Base-by-base conservation (phyloP, 2,797 vertebrate species). In the Channa striata region DNA sequence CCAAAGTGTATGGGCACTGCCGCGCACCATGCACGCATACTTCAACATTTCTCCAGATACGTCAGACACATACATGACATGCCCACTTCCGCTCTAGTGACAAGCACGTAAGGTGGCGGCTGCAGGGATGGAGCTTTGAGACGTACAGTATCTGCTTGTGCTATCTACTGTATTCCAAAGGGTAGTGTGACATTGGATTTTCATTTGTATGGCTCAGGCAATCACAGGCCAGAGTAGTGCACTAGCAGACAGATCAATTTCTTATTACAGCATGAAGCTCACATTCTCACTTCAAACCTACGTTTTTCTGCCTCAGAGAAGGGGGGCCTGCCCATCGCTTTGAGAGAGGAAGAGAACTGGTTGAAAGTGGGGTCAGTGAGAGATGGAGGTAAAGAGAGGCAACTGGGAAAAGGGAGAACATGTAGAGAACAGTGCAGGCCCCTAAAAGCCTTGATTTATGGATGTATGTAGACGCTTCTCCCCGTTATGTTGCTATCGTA, bases 181-280 rank as follows among this genome's bases (percentile, higher is more conserved):
- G 87, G 89, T 42, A 60, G 79, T 67, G 65, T 84, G 65, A 78
- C 89, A 90, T 91, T 87, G 90, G 84, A 93, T 93, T 93, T 92
- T 92, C 89, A 91, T 90, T 93, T 90, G 87, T 92, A 91, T 89
- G 86, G 90, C 76, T 80, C 72, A 88, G 83, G 89, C 89, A 92
- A 92, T 91, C 91, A 88, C 89, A 78, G 82, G 76, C 84, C 83
- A 85, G 81, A 86, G 87, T 89, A 68, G 87, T 70, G 75, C 51
- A 63, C 87, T 74, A 72, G 87, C 84, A 87, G 87, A 85, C 79
- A 86, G 91, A 93, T 93, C 91, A 92, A 93, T 94, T 94, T 93
- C 92, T 93, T 93, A 93, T 93, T 92, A 92, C 85, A 74, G 91
- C 84, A 81, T 84, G 82, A 90, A 90, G 83, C 86, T 87, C 80